A percentile compares a stretch with the other conserved stretches of the same genome.
Evolutionary conservation across 1,140 invertebrate genomes (phyloP).

Genomic region (Mylabris phalerata): DNA sequence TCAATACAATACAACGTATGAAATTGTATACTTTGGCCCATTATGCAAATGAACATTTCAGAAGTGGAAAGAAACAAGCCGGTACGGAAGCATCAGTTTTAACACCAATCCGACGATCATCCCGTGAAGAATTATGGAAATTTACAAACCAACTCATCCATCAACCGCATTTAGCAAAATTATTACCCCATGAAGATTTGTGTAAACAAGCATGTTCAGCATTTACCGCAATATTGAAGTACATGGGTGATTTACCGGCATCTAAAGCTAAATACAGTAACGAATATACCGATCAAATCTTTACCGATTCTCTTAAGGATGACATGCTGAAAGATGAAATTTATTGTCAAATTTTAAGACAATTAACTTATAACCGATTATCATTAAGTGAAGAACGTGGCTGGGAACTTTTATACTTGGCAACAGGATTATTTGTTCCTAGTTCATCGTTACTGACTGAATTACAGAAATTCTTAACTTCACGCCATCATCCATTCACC

Average conservation of each 20-base stretch:
- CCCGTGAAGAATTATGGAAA: conserved; percentile 67
- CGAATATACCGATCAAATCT: conserved; percentile 86
- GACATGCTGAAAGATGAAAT: conserved; percentile 81
- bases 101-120: conserved; percentile 50
- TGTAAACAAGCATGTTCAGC: conserved; percentile 62
- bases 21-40: conserved; percentile 74
- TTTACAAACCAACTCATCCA: conserved; percentile 79
- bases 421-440: conserved; percentile 79
- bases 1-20: conserved; percentile 51
- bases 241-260: conserved; percentile 89
- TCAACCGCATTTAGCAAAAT: conserved; percentile 77
- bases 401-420: conserved; percentile 91
- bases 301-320: conserved; percentile 69
- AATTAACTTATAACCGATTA: conserved; percentile 80
- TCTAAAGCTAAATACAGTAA: conserved; percentile 57
- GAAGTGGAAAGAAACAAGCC: conserved; percentile 52
- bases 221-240: conserved; percentile 82
- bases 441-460: conserved; percentile 52
- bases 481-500: conserved; percentile 68
- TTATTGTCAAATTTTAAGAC: conserved; percentile 92
- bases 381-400: conserved; percentile 80
- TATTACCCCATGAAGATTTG: conserved; percentile 67
- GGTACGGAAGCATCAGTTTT: conserved; percentile 57
- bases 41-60: conserved; percentile 77
- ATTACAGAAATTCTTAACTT: conserved; percentile 67